Evolutionary conservation across 2,797 vertebrate species (phyloP).

Genomic region (Lophotriccus pileatus): DNA sequence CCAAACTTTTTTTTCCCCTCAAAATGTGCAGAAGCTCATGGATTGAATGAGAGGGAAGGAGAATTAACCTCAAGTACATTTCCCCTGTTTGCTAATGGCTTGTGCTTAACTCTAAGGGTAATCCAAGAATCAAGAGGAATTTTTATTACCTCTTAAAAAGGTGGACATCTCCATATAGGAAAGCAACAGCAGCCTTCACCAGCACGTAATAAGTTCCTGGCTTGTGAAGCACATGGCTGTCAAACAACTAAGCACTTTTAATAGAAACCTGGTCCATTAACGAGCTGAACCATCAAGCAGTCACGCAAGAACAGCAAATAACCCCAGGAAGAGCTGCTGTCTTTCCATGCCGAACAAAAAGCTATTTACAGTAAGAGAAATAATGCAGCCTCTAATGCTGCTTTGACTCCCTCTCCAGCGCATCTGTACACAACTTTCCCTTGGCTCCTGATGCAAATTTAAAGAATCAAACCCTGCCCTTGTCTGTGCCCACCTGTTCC

Average conservation of each 20-base stretch:
- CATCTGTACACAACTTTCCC: not conserved
- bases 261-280: not conserved
- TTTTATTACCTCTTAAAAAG: not conserved
- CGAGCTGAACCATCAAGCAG: not conserved
- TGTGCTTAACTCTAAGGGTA: not conserved
- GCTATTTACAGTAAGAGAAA: not conserved
- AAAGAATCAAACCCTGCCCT: not conserved
- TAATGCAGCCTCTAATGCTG: not conserved
- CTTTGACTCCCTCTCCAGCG: not conserved
- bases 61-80: not conserved
- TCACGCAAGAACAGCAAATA: not conserved
- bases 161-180: not conserved
- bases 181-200: not conserved
- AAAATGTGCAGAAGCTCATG: not conserved
- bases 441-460: not conserved
- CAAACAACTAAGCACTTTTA: not conserved
- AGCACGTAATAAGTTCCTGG: not conserved
- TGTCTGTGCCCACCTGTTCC: not conserved
- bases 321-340: not conserved
- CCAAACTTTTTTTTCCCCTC: not conserved
- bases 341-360: slow-evolving; percentile 26
- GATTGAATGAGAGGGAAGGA: not conserved
- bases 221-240: not conserved
- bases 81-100: not conserved
- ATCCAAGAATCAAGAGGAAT: not conserved